phyloP scores from a whole-genome alignment of 2,113 vertebrate species.

The Elanoides forficatus region DNA sequence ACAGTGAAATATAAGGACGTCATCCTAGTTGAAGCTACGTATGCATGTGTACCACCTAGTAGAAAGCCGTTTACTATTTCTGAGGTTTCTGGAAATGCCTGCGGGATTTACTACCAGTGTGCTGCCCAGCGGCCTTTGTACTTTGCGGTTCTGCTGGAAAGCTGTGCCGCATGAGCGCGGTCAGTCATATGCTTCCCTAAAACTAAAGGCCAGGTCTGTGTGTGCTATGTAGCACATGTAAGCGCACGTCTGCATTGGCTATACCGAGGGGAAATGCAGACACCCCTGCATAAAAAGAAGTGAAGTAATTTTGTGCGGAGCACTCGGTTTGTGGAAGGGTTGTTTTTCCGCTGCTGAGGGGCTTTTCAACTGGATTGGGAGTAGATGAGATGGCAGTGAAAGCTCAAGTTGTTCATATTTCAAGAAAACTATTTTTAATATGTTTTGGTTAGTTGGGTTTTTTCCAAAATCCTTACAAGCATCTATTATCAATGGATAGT shows the following conservation, averaged over 20 bases:
- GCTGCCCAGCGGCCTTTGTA: too few species aligned
- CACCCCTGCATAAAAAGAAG: too few species aligned
- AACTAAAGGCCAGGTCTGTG: too few species aligned
- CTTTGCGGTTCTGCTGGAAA: not conserved
- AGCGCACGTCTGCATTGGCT: not conserved
- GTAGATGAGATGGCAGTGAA: not conserved
- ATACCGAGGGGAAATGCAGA: not conserved
- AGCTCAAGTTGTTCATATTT: fast-evolving
- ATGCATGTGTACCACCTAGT: fast-evolving
- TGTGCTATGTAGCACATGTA: fast-evolving
- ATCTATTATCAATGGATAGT: not conserved
- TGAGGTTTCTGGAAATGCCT: not conserved
- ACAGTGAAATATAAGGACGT: not conserved
- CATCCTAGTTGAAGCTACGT: not conserved
- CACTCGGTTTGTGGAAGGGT: not conserved
- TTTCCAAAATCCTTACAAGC: not conserved
- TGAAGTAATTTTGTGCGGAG: not conserved
- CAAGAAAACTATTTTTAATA: not conserved
- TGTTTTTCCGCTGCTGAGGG: not conserved
- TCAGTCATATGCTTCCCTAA: not conserved
- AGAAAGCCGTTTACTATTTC: not conserved
- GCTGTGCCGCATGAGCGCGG: fast-evolving
- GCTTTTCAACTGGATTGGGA: not conserved
- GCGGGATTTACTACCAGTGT: too few species aligned
- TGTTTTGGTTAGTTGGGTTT: too few species aligned